Evolutionary conservation across 2,113 vertebrate genomes (phyloP).

Genomic region (Neopipo cinnamomea): DNA sequence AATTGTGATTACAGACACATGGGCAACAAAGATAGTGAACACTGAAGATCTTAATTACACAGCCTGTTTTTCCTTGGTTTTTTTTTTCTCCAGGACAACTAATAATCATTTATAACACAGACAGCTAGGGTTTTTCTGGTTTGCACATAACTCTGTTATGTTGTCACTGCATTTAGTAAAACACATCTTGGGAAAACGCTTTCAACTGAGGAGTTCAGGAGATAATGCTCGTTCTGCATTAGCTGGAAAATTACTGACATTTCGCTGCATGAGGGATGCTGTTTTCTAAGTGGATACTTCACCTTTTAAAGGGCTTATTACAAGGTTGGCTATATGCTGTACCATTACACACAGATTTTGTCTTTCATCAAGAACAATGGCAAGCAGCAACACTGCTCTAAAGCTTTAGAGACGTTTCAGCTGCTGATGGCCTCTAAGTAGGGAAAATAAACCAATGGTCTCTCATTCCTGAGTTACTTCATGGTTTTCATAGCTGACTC

Average conservation of each 20-base stretch:
- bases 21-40: background rate
- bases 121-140: background rate
- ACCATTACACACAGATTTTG: conserved; percentile 43
- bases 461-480: background rate
- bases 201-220: conserved; percentile 12
- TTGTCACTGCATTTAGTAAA: background rate
- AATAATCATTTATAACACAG: background rate
- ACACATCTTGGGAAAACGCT: background rate
- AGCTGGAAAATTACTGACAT: conserved; percentile 63
- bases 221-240: conserved; percentile 34
- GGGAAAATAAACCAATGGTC: background rate
- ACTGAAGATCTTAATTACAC: conserved; percentile 24
- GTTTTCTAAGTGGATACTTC: conserved; percentile 65
- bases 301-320: conserved; percentile 70
- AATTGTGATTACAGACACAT: background rate
- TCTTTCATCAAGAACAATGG: conserved; percentile 51
- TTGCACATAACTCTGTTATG: conserved; percentile 38
- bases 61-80: background rate
- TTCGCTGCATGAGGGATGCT: conserved; percentile 52
- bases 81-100: background rate
- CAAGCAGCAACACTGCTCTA: conserved; percentile 20
- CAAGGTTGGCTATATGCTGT: conserved; percentile 12
- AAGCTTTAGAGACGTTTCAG: background rate
- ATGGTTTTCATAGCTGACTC: background rate
- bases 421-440: background rate